Base-by-base conservation (phyloP, 2,888 invertebrate genomes). In the Tinea pellionella region DNA sequence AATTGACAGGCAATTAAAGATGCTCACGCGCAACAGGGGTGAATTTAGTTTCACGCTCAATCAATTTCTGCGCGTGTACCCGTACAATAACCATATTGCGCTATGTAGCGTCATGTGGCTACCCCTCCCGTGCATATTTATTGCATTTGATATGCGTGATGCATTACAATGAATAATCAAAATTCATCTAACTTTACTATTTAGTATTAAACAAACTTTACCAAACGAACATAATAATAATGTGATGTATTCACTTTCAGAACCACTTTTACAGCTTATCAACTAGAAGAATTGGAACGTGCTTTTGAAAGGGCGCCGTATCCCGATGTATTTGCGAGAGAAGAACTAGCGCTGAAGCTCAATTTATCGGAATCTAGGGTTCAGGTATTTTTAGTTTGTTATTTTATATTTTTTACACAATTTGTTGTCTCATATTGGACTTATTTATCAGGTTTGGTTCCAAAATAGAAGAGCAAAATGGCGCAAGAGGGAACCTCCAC, bases 271-370 rank as follows among this genome's bases (percentile, higher is more conserved):
- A 97, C 97, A 4, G 96, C 97, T 0, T 97, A 95, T 73, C 98
- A 98, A 76, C 84, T 98, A 63, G 97, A 97, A 74, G 96, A 97
- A 71, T 78, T 98, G 69, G 98, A 98, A 75, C 89, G 96, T 55
- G 97, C 97, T 0, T 98, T 98, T 73, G 96, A 98, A 75, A 89
- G 97, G 37, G 98, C 97, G 0, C 98, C 98, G 0, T 98, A 98
- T 73, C 98, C 98, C 0, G 98, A 98, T 77, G 97, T 98, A 0
- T 97, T 97, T 72, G 97, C 97, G 1, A 89, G 98, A 61, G 97
- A 98, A 77, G 97, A 97, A 75, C 85, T 98, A 61, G 98, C 98
- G 59, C 89, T 96, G 51, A 96, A 97, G 75, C 89, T 98, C 60
- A 94, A 94, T 69, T 89, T 98, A 19, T 96, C 96, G 68, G 98